Conservation (phyloP, 2,797 vertebrate genomes). For the Erpetoichthys calabaricus region DNA sequence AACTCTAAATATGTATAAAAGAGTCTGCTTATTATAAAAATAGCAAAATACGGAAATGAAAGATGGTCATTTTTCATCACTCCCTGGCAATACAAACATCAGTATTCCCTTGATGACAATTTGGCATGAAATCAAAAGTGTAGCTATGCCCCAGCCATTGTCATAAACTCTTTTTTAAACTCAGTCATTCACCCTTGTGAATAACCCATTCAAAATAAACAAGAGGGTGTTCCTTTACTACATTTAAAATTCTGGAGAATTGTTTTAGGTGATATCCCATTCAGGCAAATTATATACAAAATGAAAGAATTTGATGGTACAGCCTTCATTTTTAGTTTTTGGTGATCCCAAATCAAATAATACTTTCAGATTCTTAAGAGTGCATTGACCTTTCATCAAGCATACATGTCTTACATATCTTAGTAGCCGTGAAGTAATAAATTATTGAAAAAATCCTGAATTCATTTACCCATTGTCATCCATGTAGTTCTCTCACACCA, state of each 20-base stretch:
- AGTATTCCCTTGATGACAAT: conserved; percentile 28
- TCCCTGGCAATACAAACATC: conserved; percentile 27
- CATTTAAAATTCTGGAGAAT: background rate
- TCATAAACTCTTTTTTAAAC: conserved; percentile 17
- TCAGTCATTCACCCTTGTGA: conserved; percentile 9
- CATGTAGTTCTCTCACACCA: too few relatives aligned
- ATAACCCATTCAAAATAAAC: conserved; percentile 1
- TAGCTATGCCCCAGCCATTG: conserved; percentile 18
- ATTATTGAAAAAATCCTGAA: too few relatives aligned
- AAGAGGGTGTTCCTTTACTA: background rate
- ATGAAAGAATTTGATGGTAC: too few relatives aligned
- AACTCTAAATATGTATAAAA: background rate
- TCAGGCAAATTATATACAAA: too few relatives aligned
- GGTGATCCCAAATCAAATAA: too few relatives aligned
- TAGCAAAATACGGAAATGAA: conserved; percentile 12
- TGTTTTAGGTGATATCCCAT: background rate
- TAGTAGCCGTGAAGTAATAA: too few relatives aligned
- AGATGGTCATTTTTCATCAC: conserved; percentile 22
- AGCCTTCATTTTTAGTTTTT: too few relatives aligned
- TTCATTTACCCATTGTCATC: too few relatives aligned
- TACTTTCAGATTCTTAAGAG: too few relatives aligned
- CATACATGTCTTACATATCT: too few relatives aligned
- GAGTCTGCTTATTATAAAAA: conserved; percentile 22
- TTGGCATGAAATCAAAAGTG: conserved; percentile 24
- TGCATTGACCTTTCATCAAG: too few relatives aligned